Conservation (phyloP, 2,113 vertebrate genomes). For the Ranitomeya variabilis region DNA sequence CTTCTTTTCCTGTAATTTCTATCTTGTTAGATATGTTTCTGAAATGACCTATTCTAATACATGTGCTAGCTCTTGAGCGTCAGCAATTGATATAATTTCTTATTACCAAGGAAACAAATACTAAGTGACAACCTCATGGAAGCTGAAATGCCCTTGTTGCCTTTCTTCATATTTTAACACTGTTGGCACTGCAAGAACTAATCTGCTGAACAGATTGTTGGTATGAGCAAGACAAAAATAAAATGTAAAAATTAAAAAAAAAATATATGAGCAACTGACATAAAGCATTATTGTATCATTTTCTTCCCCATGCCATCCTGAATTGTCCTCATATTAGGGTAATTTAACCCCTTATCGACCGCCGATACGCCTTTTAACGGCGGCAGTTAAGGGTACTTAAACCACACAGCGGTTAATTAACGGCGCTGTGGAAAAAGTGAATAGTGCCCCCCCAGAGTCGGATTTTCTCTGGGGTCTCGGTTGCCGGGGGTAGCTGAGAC, state of each 20-base stretch:
- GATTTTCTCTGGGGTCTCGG: too few species aligned
- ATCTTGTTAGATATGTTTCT: not conserved
- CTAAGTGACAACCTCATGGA: slow-evolving; percentile 42
- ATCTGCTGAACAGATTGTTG: slow-evolving; percentile 19
- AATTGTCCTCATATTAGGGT: not conserved
- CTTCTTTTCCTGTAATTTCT: not conserved
- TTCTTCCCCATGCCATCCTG: not conserved
- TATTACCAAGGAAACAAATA: slow-evolving; percentile 37
- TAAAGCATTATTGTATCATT: not conserved
- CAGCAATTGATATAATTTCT: slow-evolving; percentile 15
- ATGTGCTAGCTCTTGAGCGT: not conserved
- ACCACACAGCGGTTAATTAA: too few species aligned
- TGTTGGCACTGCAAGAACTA: not conserved
- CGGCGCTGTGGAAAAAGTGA: too few species aligned
- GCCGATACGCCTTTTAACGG: too few species aligned
- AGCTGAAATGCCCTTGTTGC: slow-evolving; percentile 4
- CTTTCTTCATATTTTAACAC: slow-evolving; percentile 6
- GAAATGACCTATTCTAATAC: slow-evolving; percentile 11
- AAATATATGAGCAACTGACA: not conserved
- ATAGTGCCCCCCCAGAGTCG: too few species aligned
- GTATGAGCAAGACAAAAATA: not conserved
- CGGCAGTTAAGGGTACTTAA: too few species aligned
- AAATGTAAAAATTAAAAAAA: too few species aligned
- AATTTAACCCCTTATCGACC: too few species aligned
- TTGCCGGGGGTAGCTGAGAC: too few species aligned